Base-by-base conservation (phyloP, 2,113 vertebrate species). In the Phalacrocorax pelagicus region DNA sequence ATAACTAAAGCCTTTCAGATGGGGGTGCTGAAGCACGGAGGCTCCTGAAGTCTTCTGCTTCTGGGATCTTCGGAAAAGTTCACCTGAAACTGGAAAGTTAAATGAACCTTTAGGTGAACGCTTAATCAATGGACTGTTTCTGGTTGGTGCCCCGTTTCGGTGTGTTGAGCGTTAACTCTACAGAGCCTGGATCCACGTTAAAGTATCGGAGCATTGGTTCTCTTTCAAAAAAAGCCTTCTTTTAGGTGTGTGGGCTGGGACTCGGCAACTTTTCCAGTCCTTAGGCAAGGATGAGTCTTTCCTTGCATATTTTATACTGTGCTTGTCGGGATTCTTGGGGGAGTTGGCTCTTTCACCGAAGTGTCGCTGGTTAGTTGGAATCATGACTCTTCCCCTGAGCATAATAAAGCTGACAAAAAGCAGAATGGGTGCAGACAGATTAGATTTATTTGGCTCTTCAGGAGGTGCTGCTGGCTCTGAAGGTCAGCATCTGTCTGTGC, bases 231-330 rank as follows among this genome's bases (percentile, higher is more conserved):
- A 81, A 58, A 93, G 58, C 52, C 78, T 46, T 59, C 42, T 73
- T n/a, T 26, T 4, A 38, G 86, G 15, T 81, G 71, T 93, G 90
- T 96, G 51, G 95, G 84, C 55, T 86, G 75, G 75, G 16, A 91
- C 24, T 96, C 96, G 86, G 94, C 85, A 91, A 86, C 78, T 96
- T 54, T 96, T 72, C 69, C 88, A 90, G 59, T 95, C 80, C 92
- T 54, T 22, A 95, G 96, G 89, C 90, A 89, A 96, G 87, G 94
- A 90, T 84, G 96, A 96, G 72, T 92, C 85, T 96, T 96, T 4
- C 88, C 85, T 86, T 90, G 93, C 88, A 90, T 97, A 90, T 96
- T 95, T 97, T 82, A 91, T 94, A 90, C 95, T 55, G 2, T 21
- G 38, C 40, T 96, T 92, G 9, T 26, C 86, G 72, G 84, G 96